Percentiles rank a stretch among this genome's conserved stretches.
Evolutionary conservation across 2,113 vertebrate species (phyloP).

Genomic region (Chascanopsetta lugubris): DNA sequence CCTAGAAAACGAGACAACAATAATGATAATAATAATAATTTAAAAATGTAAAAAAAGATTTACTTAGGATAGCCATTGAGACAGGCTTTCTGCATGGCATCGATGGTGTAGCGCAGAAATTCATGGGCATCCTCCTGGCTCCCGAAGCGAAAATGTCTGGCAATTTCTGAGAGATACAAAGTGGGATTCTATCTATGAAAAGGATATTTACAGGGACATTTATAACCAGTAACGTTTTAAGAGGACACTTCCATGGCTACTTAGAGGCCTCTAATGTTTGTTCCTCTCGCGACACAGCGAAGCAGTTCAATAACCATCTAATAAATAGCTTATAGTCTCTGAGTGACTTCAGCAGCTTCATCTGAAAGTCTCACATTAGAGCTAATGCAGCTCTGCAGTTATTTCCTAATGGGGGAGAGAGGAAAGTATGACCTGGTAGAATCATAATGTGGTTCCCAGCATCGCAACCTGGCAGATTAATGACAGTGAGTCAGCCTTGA

Average conservation of each 20-base stretch:
- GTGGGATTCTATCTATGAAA: background rate
- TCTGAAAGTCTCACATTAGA: constrained; percentile 38
- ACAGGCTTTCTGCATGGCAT: constrained; percentile 98
- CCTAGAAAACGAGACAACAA: background rate
- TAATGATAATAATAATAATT: background rate
- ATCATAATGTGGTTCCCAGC: constrained; percentile 46
- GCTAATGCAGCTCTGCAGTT: constrained; percentile 35
- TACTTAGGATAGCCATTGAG: constrained; percentile 91
- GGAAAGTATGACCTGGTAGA: constrained; percentile 26
- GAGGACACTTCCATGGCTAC: constrained; percentile 3
- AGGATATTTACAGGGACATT: background rate
- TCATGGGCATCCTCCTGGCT: constrained; percentile 96
- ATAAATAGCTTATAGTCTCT: constrained; percentile 41
- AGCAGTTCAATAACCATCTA: constrained; percentile 5
- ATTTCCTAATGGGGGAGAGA: constrained; percentile 38
- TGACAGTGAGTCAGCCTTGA: constrained; percentile 51
- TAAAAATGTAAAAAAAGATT: constrained; percentile 28
- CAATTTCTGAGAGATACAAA: constrained; percentile 84
- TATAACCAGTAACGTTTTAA: background rate
- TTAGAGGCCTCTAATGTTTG: constrained; percentile 2
- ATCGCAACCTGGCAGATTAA: constrained; percentile 23
- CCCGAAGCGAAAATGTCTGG: constrained; percentile 91
- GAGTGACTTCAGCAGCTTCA: constrained; percentile 25
- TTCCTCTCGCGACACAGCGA: background rate
- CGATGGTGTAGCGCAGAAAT: constrained; percentile 93